Percentiles rank a stretch among this genome's conserved stretches.
These are phyloP conservation scores for Chaetops frenatus DNA, from an alignment of 2,113 vertebrate genomes.

Conservation along the genomic window DNA sequence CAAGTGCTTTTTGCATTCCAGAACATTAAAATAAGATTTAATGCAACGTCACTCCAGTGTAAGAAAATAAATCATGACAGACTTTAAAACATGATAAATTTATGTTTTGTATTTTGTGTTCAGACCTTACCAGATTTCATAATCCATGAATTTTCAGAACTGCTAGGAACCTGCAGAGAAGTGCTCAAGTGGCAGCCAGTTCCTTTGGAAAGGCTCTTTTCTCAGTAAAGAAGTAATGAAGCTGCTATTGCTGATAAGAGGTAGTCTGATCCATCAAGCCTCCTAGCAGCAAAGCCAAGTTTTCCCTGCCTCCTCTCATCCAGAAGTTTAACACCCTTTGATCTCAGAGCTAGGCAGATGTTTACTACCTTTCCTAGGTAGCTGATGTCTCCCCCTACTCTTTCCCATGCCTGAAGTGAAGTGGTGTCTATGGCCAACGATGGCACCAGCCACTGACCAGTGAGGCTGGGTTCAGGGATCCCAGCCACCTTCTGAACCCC, in stretches of 20 bases:
- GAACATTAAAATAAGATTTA: not conserved
- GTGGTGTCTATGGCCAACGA: not conserved
- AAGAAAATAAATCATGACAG: not conserved
- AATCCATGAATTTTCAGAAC: not conserved
- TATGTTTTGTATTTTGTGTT: not conserved
- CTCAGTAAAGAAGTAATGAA: not conserved
- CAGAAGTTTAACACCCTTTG: not conserved
- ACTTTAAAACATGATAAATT: not conserved
- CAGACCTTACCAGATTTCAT: not conserved
- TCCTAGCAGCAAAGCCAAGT: not conserved
- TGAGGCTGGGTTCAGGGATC: not conserved
- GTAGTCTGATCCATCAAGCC: not conserved
- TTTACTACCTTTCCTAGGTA: not conserved
- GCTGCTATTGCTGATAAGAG: not conserved
- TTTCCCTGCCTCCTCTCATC: not conserved
- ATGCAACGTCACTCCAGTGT: not conserved
- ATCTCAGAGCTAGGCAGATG: not conserved
- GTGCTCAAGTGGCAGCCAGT: not conserved
- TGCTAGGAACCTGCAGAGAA: not conserved
- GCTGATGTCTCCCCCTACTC: accelerated
- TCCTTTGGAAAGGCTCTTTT: not conserved
- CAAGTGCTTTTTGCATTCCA: not conserved
- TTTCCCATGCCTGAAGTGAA: not conserved
- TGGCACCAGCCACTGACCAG: not conserved
- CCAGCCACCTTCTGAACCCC: not conserved